A percentile compares a stretch with the other conserved stretches of the same genome.
These are phyloP conservation scores for Xanthia icteritia DNA, from an alignment of 2,888 invertebrate species.

Conservation along the genomic window DNA sequence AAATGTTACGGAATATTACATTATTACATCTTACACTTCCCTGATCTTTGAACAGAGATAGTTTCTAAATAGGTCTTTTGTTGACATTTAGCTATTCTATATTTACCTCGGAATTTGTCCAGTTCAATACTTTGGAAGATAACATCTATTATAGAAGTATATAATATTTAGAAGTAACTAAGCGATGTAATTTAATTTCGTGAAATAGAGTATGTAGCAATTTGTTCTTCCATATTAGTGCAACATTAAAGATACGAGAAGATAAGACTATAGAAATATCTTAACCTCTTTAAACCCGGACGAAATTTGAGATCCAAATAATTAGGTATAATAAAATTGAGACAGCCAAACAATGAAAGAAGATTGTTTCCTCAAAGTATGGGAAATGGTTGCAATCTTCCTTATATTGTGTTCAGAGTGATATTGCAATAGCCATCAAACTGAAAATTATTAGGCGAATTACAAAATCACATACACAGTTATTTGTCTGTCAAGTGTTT, in stretches of 20 bases:
- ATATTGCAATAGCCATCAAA: constrained; percentile 58
- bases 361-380: constrained; percentile 40
- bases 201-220: neutral
- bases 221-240: neutral
- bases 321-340: constrained; percentile 26
- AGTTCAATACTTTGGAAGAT: constrained; percentile 45
- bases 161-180: constrained; percentile 15
- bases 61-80: constrained; percentile 39
- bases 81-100: constrained; percentile 33
- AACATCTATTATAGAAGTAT: too few species aligned
- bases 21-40: constrained; percentile 53
- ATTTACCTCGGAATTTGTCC: constrained; percentile 15
- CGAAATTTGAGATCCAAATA: constrained; percentile 20
- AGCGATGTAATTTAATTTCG: neutral
- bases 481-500: constrained; percentile 68
- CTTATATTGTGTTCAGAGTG: constrained; percentile 31
- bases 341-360: constrained; percentile 31
- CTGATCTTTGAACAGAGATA: constrained; percentile 46
- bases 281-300: constrained; percentile 2
- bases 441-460: constrained; percentile 71
- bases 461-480: constrained; percentile 68
- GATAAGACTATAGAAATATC: neutral
- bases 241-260: neutral
- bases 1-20: constrained; percentile 54
- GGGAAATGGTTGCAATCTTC: constrained; percentile 47